Percentiles rank a stretch among this genome's conserved stretches.
Evolutionary conservation across 2,888 invertebrate species (phyloP).

Genomic region (Amphimallon solstitiale): DNA sequence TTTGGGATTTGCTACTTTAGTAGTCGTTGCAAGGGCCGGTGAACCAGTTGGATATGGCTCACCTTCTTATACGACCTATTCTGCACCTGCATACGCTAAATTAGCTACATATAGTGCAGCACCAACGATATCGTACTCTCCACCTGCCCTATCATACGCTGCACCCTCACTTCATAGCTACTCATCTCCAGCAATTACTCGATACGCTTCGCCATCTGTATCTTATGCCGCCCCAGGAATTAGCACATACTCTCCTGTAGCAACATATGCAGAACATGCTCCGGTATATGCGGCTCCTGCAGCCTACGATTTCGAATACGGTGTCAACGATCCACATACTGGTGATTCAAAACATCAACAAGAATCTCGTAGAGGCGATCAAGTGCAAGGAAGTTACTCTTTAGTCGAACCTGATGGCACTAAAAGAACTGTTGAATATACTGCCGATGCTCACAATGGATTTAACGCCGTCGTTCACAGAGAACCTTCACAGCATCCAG

Average conservation of each 20-base stretch:
- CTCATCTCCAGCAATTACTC: constrained; percentile 62
- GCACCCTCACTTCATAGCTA: constrained; percentile 43
- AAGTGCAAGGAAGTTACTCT: constrained; percentile 65
- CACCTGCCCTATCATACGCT: constrained; percentile 31
- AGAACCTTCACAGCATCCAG: constrained; percentile 58
- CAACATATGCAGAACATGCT: constrained; percentile 47
- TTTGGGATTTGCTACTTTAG: constrained; percentile 42
- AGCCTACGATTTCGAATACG: constrained; percentile 64
- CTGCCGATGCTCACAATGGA: constrained; percentile 64
- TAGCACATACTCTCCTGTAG: constrained; percentile 31
- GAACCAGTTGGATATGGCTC: constrained; percentile 44
- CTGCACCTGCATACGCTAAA: constrained; percentile 33
- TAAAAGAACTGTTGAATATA: constrained; percentile 65
- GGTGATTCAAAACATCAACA: constrained; percentile 66
- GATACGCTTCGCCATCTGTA: constrained; percentile 60
- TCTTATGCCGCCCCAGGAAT: constrained; percentile 42
- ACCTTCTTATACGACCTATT: constrained; percentile 7
- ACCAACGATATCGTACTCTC: constrained; percentile 27
- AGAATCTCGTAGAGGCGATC: constrained; percentile 65
- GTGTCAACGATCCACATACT: constrained; percentile 64
- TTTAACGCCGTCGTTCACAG: constrained; percentile 66
- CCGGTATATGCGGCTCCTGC: constrained; percentile 60
- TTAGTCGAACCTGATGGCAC: constrained; percentile 66
- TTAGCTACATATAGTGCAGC: neutral
- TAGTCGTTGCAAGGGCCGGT: constrained; percentile 45